phyloP scores from a whole-genome alignment of 2,113 vertebrate species.

The Lontra canadensis region DNA sequence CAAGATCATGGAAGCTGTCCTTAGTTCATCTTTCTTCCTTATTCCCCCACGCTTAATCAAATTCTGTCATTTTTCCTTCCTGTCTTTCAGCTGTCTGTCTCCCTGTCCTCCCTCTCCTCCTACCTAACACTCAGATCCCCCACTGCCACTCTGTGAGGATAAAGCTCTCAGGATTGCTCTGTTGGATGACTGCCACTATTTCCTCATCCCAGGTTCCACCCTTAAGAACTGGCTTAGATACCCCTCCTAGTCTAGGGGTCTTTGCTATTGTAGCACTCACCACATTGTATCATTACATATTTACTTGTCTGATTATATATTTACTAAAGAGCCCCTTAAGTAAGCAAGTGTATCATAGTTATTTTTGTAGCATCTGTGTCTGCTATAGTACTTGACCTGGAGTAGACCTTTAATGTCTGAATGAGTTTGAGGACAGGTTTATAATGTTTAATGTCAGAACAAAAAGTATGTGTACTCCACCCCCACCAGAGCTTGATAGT shows the following conservation, averaged over 20 bases:
- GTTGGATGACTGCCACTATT: not conserved
- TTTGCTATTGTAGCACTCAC: not conserved
- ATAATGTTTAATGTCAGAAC: not conserved
- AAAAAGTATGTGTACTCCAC: not conserved
- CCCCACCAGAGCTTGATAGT: not conserved
- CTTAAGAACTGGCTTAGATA: conserved; percentile 13
- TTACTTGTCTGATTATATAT: not conserved
- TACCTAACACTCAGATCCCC: not conserved
- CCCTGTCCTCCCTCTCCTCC: not conserved
- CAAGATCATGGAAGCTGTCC: not conserved
- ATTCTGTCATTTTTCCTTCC: not conserved
- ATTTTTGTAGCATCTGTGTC: not conserved
- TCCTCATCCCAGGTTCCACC: not conserved
- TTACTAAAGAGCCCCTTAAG: not conserved
- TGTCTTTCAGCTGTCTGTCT: not conserved
- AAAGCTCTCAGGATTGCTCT: not conserved
- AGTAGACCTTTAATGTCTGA: not conserved
- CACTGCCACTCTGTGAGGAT: not conserved
- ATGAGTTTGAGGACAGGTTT: not conserved
- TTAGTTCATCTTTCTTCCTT: not conserved
- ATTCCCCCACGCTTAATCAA: not conserved
- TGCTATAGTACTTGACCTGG: not conserved
- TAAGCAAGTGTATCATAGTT: not conserved
- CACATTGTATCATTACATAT: not conserved
- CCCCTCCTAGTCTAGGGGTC: not conserved